phyloP scores from a whole-genome alignment of 2,888 invertebrate species.

The Spodoptera picta region DNA sequence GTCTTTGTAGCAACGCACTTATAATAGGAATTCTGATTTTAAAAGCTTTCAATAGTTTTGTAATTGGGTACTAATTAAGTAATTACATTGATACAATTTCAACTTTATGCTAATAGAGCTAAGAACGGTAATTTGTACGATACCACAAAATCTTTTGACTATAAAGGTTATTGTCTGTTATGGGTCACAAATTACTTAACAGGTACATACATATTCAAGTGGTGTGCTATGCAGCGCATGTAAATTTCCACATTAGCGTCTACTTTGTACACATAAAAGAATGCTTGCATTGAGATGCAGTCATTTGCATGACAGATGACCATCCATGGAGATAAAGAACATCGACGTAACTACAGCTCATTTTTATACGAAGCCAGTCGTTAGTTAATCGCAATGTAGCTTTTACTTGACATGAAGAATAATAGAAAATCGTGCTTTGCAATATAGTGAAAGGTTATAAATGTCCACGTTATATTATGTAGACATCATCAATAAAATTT shows the following conservation, averaged over 20 bases:
- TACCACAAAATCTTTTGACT: background rate
- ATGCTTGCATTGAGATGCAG: conserved; percentile 14
- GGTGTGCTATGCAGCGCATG: conserved; percentile 10
- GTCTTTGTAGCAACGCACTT: no score
- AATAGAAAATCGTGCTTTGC: conserved; percentile 29
- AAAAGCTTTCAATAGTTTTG: no score
- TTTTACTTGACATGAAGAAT: conserved; percentile 48
- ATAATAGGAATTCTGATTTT: no score
- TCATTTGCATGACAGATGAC: conserved; percentile 42
- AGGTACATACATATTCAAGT: conserved; percentile 43
- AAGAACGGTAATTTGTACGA: conserved; percentile 2
- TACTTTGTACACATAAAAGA: conserved; percentile 24
- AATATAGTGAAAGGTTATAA: conserved; percentile 56
- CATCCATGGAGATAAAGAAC: conserved; percentile 34
- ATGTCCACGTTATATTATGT: conserved; percentile 29
- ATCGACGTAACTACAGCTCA: conserved; percentile 36
- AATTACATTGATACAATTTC: no score
- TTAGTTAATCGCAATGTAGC: conserved; percentile 41
- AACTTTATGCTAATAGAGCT: no score
- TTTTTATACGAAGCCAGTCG: conserved; percentile 34
- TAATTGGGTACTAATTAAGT: no score
- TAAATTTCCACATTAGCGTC: conserved; percentile 45
- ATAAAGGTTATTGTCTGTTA: no score
- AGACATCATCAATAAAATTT: conserved; percentile 35
- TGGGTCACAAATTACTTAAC: conserved; percentile 11